Conservation (phyloP, 2,797 vertebrate species). For the Apodemus agrarius region DNA sequence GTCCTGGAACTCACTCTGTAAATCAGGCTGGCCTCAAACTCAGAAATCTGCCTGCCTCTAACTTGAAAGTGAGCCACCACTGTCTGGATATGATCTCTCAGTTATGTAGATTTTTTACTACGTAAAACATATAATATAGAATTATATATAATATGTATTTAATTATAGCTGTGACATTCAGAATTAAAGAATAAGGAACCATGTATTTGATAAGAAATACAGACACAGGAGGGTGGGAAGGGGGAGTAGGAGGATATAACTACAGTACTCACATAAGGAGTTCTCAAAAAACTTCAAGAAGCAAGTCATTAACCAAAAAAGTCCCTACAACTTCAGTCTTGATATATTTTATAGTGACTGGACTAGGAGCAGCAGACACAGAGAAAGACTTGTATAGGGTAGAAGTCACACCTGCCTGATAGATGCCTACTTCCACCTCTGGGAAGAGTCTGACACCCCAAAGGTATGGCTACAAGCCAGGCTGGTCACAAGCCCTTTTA, state of each 20-base stretch:
- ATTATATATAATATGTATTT: not conserved
- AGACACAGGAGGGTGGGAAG: not conserved
- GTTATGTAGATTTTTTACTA: not conserved
- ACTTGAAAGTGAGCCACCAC: too few species aligned
- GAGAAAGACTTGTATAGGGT: not conserved
- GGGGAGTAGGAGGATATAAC: not conserved
- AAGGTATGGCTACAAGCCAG: not conserved
- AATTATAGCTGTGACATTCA: not conserved
- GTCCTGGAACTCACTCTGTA: too few species aligned
- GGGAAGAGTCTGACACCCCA: not conserved
- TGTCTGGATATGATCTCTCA: not conserved
- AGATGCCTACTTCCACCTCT: not conserved
- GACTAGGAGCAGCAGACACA: rapidly evolving
- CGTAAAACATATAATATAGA: not conserved
- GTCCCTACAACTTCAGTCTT: not conserved
- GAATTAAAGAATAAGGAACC: not conserved
- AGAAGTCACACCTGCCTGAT: too few species aligned
- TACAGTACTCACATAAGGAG: not conserved
- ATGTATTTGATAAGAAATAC: not conserved
- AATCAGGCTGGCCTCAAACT: too few species aligned
- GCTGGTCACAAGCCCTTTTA: too few species aligned
- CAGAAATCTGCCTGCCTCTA: too few species aligned
- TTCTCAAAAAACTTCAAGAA: not conserved
- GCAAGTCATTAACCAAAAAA: not conserved
- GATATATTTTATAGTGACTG: not conserved